Evolutionary conservation across 1,140 invertebrate genomes (phyloP).

Genomic region (Diorhabda sublineata): DNA sequence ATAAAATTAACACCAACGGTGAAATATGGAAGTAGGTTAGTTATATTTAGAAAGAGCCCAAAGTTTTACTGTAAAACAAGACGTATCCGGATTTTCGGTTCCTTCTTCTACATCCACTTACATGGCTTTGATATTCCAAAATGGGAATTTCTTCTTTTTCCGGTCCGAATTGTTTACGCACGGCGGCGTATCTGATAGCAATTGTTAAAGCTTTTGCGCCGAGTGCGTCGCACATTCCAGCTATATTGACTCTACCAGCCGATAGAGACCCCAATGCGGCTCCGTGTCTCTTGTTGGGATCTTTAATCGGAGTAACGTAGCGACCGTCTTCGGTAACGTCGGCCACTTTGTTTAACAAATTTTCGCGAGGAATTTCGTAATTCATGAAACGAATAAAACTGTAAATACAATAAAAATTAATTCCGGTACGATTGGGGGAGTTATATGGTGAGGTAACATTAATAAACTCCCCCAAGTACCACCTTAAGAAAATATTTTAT

Average conservation of each 20-base stretch:
- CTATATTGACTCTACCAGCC: constrained; percentile 70
- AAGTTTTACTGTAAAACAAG: neutral
- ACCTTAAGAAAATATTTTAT: neutral
- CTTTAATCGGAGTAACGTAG: constrained; percentile 74
- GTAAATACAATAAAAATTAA: constrained; percentile 44
- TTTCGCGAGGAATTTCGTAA: constrained; percentile 75
- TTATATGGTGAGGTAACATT: too few relatives aligned
- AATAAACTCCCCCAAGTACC: neutral
- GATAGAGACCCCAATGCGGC: constrained; percentile 83
- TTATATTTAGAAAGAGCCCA: neutral
- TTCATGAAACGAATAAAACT: constrained; percentile 83
- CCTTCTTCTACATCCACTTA: constrained; percentile 44
- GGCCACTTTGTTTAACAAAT: constrained; percentile 80
- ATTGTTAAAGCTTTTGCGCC: constrained; percentile 73
- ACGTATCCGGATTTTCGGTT: neutral
- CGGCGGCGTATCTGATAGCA: constrained; percentile 84
- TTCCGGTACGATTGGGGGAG: too few relatives aligned
- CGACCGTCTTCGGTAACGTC: constrained; percentile 81
- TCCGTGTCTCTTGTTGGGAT: constrained; percentile 73
- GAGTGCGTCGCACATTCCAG: constrained; percentile 67
- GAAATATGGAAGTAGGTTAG: neutral
- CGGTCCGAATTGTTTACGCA: constrained; percentile 84
- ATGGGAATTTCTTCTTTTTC: constrained; percentile 72
- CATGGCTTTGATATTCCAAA: constrained; percentile 86
- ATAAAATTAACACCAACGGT: neutral